Conservation (phyloP, 2,888 invertebrate genomes). For the Cantharis lateralis region DNA sequence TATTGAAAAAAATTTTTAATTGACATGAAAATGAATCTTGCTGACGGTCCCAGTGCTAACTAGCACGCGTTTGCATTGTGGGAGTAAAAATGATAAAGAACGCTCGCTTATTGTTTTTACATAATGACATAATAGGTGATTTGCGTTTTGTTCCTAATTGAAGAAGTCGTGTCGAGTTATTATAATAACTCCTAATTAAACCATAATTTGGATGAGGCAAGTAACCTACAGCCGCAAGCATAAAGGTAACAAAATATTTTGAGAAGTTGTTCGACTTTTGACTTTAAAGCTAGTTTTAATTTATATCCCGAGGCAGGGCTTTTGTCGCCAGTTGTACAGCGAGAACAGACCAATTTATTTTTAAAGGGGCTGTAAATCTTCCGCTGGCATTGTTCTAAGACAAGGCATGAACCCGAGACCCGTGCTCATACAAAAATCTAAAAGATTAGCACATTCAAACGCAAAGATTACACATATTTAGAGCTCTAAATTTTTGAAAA, state of each 20-base stretch:
- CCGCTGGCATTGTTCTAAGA: conserved; percentile 47
- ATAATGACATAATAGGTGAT: conserved; percentile 40
- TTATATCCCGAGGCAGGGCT: conserved; percentile 46
- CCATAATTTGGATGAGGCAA: not conserved
- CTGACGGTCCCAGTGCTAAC: conserved; percentile 37
- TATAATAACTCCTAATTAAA: not conserved
- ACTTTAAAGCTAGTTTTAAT: conserved; percentile 39
- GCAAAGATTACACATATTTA: conserved; percentile 21
- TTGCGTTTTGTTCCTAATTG: conserved; percentile 35
- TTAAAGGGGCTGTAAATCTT: conserved; percentile 49
- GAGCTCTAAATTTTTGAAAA: not conserved
- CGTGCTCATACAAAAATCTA: conserved; percentile 41
- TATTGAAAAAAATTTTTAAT: conserved; percentile 34
- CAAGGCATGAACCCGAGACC: conserved; percentile 35
- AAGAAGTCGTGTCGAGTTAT: conserved; percentile 36
- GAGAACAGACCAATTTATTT: conserved; percentile 48
- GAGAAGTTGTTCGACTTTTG: not conserved
- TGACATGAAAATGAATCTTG: conserved; percentile 37
- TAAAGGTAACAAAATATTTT: conserved; percentile 21
- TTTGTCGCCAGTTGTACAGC: conserved; percentile 51
- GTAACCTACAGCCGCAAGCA: conserved; percentile 21
- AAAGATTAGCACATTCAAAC: conserved; percentile 41
- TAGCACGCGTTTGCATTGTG: conserved; percentile 39
- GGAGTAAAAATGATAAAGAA: conserved; percentile 32
- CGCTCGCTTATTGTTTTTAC: conserved; percentile 14